Evolutionary conservation across 1,140 invertebrate genomes (phyloP), one percentile per base, ranked within the genome.

Genomic region (Caerostris extrusa): DNA sequence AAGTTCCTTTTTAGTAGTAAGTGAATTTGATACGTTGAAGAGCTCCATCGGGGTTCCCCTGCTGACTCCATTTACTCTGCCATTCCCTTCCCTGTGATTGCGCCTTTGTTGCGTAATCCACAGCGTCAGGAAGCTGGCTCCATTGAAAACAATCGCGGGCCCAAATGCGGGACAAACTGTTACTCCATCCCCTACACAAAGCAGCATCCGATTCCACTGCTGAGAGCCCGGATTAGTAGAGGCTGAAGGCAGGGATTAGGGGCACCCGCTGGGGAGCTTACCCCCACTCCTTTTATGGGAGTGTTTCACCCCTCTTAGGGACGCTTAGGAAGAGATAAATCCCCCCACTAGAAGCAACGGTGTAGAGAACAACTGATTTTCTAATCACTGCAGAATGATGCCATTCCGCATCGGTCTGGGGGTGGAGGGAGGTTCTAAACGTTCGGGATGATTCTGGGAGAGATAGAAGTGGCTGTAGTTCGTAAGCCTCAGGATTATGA

Each of bases 341-440:
- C 89, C 69, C 89, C 69, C 71, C 85, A 61, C 85, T 87, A 19
- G 58, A 67, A 81, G 67, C 89, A 90, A 55, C 71, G 69, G 89
- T 81, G 89, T 69, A n/a, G n/a, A n/a, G 89, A 90, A 90, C 89
- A 90, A 90, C 89, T 90, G 89, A 90, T 90, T 90, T 77, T 58
- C 89, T 90, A 90, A 90, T 90, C 89, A 90, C 89, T 90, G 55
- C 67, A 57, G 19, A 81, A 57, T 58, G n/a, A 34, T 34, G 34
- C 34, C 34, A 7, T 69, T 81, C 5, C 8, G 55, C 34, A 77
- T 34, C 69, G 19, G 69, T 77, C 69, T 77, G 69, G 19, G 69
- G 7, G 7, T 12, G 10, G 0, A 19, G 34, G 69, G 7, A n/a
- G 8, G 19, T n/a, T 7, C n/a, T 77, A 34, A 34, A 50, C 3